Evolutionary conservation across 2,113 vertebrate genomes (phyloP), one percentile per base, ranked within the genome.

Genomic region (Mugil cephalus): DNA sequence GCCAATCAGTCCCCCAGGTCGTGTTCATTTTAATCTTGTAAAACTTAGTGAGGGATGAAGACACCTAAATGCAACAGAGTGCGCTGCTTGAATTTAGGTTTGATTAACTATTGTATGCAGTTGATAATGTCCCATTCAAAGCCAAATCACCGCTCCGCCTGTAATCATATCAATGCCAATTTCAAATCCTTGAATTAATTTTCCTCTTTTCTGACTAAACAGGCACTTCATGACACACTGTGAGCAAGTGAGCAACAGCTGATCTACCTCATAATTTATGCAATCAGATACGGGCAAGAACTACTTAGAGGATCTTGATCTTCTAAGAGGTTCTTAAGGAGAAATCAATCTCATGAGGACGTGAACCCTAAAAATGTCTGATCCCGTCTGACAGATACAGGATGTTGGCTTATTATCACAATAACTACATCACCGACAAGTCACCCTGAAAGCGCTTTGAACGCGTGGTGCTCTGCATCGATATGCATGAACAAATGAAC

Each of bases 51-150:
- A 47, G 36, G 56, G 21, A 12, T 59, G 34, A 2, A 66, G 30
- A 45, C n/a, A 21, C 30, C 4, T 38, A 43, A 68, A 9, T 63
- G 46, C 13, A 53, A 43, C 42, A 15, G 42, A 69, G 54, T 50
- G 17, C 40, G 63, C 30, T 59, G 42, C 54, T 60, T 66, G 60
- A 83, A 58, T 65, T 66, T 40, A 51, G 54, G 50, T 61, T 21
- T 80, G 74, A 89, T 79, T 82, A 80, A 75, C 51, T 56, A 77
- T 74, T 72, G 50, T 80, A 70, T 58, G 38, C 39, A 71, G 42
- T 60, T 62, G 58, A 67, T 80, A 15, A 73, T 74, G 71, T 70
- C 35, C 60, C 71, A 78, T 77, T 84, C 35, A 74, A 51, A 70
- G 68, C 36, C 69, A 40, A 48, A 35, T 54, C 59, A 63, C 35